Evolutionary conservation across 92 coral and sea anemone species (phyloP).

Genomic region (Epizoanthus illoricatus): DNA sequence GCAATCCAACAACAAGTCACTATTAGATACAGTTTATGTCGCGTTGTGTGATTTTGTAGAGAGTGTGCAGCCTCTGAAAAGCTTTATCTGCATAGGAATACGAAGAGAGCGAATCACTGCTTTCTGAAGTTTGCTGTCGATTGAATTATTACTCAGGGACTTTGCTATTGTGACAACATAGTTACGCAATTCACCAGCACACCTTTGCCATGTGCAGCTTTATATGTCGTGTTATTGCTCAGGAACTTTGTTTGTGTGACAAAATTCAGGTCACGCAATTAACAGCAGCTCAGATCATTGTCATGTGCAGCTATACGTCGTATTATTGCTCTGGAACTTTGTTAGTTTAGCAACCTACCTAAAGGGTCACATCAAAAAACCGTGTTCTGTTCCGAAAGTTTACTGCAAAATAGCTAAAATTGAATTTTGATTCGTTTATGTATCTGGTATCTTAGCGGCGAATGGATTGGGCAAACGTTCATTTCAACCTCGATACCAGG

Average conservation of each 20-base stretch:
- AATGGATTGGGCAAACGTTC: too few relatives aligned
- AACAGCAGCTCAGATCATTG: not conserved
- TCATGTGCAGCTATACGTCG: constrained; percentile 24
- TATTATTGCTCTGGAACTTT: constrained; percentile 1
- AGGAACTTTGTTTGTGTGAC: constrained; percentile 20
- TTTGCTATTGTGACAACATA: constrained; percentile 22
- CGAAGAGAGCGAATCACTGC: constrained; percentile 13
- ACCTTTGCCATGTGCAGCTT: constrained; percentile 19
- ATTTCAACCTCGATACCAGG: too few relatives aligned
- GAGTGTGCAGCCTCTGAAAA: constrained; percentile 22
- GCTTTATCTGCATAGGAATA: constrained; percentile 9
- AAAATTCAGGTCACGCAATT: not conserved
- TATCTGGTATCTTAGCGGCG: too few relatives aligned
- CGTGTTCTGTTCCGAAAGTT: too few relatives aligned
- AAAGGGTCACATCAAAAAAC: too few relatives aligned
- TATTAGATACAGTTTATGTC: constrained; percentile 14
- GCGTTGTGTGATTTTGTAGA: not conserved
- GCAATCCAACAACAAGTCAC: constrained; percentile 18
- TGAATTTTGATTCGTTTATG: too few relatives aligned
- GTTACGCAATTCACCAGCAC: constrained; percentile 13
- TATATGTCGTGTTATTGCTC: constrained; percentile 17
- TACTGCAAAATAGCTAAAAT: too few relatives aligned
- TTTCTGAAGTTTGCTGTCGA: not conserved
- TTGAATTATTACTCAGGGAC: constrained; percentile 1
- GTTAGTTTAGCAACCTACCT: not conserved